Base-by-base conservation (phyloP, 2,113 vertebrate genomes). In the Aptenodytes forsteri region DNA sequence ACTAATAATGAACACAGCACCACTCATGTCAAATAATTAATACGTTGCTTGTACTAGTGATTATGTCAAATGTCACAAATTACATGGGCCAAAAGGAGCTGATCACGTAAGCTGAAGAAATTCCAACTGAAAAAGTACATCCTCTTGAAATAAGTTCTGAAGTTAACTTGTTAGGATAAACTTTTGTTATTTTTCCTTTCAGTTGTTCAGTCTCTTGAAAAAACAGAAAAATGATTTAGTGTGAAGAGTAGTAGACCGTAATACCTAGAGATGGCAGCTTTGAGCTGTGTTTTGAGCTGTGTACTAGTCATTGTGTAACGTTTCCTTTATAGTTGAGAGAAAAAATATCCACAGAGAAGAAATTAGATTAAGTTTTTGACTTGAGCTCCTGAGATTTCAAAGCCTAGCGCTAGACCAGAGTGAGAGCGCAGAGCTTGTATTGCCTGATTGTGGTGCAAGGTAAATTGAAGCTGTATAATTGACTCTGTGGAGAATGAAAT, bases 251-350 rank as follows among this genome's bases (percentile, higher is more conserved):
- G 7, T 72, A 62, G 73, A 65, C 36, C 15, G 1, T 56, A 89
- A 26, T 54, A 78, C 95, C 96, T 96, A 72, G 69, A 97, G 96
- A 65, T 96, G 96, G 96, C 96, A 96, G 93, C 73, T 97, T 95
- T 93, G 94, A 96, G 93, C 93, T 97, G 73, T 64, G 54, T 82
- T 96, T 93, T 87, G 40, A 79, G 55, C 73, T 82, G 75, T 78
- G 38, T 80, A 20, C 44, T 29, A 69, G 84, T 81, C 46, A 73
- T 89, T 95, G 83, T 91, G 59, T 75, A 85, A 93, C 3, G 0
- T 56, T 93, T 82, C 75, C 40, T 94, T 91, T 89, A 65, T 40
- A 75, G n/a, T 30, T 46, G n/a, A 87, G 55, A 75, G 79, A 50
- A 93, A 91, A 95, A 94, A 75, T 83, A 95, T 44, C 89, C 46